Conservation (phyloP, 2,888 invertebrate genomes). For the Drosophila nr. perissopoda region DNA sequence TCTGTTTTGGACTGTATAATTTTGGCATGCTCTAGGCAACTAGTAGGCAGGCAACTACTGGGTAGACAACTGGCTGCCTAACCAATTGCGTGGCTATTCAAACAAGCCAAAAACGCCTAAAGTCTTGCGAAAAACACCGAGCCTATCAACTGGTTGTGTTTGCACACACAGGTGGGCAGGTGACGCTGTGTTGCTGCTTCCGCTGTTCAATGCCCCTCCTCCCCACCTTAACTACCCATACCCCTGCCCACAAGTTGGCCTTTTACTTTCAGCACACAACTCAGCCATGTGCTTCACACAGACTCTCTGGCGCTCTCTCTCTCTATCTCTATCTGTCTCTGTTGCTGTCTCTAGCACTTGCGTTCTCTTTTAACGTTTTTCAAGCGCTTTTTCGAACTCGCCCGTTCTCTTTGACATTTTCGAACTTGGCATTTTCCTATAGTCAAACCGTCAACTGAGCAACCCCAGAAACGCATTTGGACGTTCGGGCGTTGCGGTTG, state of each 20-base stretch:
- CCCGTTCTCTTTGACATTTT: constrained; percentile 48
- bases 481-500: constrained; percentile 84
- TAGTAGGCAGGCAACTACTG: neutral
- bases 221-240: constrained; percentile 1
- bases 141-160: constrained; percentile 35
- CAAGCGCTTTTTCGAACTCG: constrained; percentile 42
- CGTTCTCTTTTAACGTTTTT: constrained; percentile 9
- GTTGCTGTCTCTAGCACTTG: neutral
- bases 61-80: constrained; percentile 2
- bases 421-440: constrained; percentile 54
- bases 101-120: constrained; percentile 47
- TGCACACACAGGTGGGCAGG: constrained; percentile 63
- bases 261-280: constrained; percentile 68
- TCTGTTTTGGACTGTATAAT: constrained; percentile 33
- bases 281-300: constrained; percentile 41
- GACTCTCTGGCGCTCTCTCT: constrained; percentile 4
- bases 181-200: constrained; percentile 37
- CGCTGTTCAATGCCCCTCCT: constrained; percentile 8
- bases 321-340: neutral
- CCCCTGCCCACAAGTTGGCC: constrained; percentile 34
- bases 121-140: constrained; percentile 22
- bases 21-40: constrained; percentile 30
- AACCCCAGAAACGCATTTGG: constrained; percentile 84
- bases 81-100: constrained; percentile 33
- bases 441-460: constrained; percentile 58